phyloP scores from a whole-genome alignment of 2,888 invertebrate species.

The Idaea straminata region DNA sequence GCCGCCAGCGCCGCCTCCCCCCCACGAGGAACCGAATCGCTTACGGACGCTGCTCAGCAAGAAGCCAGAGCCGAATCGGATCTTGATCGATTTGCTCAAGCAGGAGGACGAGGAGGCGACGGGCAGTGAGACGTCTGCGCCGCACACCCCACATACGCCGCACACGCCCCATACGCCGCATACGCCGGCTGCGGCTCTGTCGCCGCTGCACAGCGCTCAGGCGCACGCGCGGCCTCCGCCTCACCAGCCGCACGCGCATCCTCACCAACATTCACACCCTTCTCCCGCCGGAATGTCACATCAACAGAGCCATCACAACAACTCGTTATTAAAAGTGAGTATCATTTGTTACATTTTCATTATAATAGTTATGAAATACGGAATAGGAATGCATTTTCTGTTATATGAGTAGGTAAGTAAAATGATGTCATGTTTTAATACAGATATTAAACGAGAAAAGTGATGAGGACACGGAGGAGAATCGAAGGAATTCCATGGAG shows the following conservation, averaged over 20 bases:
- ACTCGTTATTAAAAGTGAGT: slow-evolving; percentile 74
- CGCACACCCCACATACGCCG: slow-evolving; percentile 62
- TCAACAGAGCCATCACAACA: slow-evolving; percentile 51
- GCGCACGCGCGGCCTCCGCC: slow-evolving; percentile 35
- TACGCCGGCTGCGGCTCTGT: slow-evolving; percentile 46
- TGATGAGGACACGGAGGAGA: slow-evolving; percentile 87
- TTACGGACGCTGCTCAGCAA: slow-evolving; percentile 81
- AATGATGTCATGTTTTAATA: slow-evolving; percentile 9
- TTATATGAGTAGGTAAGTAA: slow-evolving; percentile 3
- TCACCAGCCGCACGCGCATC: slow-evolving; percentile 40
- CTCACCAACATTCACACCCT: slow-evolving; percentile 37
- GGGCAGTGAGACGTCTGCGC: slow-evolving; percentile 66
- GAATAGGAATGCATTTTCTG: too few species aligned
- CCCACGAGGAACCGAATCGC: slow-evolving; percentile 75
- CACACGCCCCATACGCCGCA: slow-evolving; percentile 55
- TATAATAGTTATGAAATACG: too few species aligned
- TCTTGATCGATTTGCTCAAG: slow-evolving; percentile 66
- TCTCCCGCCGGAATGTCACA: slow-evolving; percentile 31
- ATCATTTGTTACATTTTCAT: neutral
- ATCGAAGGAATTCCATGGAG: slow-evolving; percentile 63
- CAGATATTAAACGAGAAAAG: slow-evolving; percentile 91
- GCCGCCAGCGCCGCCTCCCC: slow-evolving; percentile 18
- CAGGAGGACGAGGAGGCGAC: slow-evolving; percentile 72
- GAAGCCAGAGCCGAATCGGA: slow-evolving; percentile 71
- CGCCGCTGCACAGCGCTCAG: slow-evolving; percentile 44